Percentiles rank a stretch among this genome's conserved stretches.
Conservation (phyloP, 2,797 vertebrate species). For the Acridotheres tristis region DNA sequence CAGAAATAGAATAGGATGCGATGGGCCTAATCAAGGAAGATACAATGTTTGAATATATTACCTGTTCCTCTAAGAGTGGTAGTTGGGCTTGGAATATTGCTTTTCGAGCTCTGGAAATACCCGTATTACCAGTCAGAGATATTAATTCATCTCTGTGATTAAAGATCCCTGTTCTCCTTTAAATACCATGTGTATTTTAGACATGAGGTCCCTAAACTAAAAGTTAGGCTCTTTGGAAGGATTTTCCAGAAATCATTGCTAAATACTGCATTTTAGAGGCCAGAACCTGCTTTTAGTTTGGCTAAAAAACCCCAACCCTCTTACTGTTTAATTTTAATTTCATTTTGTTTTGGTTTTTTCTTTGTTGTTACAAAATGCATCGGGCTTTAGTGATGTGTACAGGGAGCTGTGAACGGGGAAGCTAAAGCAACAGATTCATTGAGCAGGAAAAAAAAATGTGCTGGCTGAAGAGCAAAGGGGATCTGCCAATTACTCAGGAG, state of each 20-base stretch:
- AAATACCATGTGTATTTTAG: neutral
- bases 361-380: neutral
- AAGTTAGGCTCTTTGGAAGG: neutral
- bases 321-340: neutral
- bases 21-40: neutral
- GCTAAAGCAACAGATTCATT: neutral
- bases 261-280: neutral
- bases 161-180: neutral
- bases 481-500: neutral
- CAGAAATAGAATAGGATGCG: neutral
- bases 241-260: neutral
- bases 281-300: neutral
- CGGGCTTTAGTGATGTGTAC: neutral
- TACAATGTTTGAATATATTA: neutral
- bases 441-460: neutral
- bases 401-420: neutral
- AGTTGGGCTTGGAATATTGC: neutral
- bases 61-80: neutral
- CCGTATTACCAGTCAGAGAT: neutral
- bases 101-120: neutral
- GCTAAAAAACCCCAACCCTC: neutral
- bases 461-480: neutral
- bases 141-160: neutral
- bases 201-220: neutral
- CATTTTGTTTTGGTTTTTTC: neutral